phyloP scores from a whole-genome alignment of 2,888 invertebrate genomes.

The Cheilosia scutellata region DNA sequence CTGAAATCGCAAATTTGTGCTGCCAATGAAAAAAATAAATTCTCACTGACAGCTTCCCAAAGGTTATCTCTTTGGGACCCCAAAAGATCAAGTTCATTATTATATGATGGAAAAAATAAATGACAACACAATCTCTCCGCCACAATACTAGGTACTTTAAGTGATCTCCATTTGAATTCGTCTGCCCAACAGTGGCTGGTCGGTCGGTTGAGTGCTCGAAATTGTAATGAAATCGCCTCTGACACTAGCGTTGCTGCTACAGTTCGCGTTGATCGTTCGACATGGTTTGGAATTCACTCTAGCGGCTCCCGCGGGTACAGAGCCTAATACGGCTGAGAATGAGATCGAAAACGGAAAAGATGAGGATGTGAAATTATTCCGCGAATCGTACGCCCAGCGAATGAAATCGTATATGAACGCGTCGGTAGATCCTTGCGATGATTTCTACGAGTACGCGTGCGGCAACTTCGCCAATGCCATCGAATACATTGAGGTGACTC shows the following conservation, averaged over 20 bases:
- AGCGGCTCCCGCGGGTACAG: neutral
- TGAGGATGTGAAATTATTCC: slow-evolving; percentile 55
- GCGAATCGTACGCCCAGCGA: slow-evolving; percentile 78
- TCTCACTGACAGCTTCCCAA: slow-evolving; percentile 12
- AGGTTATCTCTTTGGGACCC: slow-evolving; percentile 47
- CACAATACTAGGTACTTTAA: neutral
- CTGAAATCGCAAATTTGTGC: slow-evolving; percentile 4
- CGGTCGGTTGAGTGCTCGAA: slow-evolving; percentile 25
- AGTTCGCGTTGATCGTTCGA: slow-evolving; percentile 20
- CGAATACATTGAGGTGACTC: slow-evolving; percentile 72
- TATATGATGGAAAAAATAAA: neutral
- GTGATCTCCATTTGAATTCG: slow-evolving; percentile 38
- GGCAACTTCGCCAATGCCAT: slow-evolving; percentile 81
- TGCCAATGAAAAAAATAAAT: neutral
- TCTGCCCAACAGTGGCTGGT: slow-evolving; percentile 21
- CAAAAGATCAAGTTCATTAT: slow-evolving; percentile 58
- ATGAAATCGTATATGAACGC: slow-evolving; percentile 81
- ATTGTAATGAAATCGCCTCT: slow-evolving; percentile 31
- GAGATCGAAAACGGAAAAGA: slow-evolving; percentile 54
- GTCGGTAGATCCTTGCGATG: slow-evolving; percentile 80
- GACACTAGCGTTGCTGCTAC: slow-evolving; percentile 10
- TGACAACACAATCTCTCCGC: neutral
- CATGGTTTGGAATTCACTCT: neutral
- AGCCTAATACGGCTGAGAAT: slow-evolving; percentile 63
- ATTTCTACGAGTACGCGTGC: slow-evolving; percentile 82